Conservation (phyloP, 2,888 invertebrate species). For the Keiferia lycopersicella region DNA sequence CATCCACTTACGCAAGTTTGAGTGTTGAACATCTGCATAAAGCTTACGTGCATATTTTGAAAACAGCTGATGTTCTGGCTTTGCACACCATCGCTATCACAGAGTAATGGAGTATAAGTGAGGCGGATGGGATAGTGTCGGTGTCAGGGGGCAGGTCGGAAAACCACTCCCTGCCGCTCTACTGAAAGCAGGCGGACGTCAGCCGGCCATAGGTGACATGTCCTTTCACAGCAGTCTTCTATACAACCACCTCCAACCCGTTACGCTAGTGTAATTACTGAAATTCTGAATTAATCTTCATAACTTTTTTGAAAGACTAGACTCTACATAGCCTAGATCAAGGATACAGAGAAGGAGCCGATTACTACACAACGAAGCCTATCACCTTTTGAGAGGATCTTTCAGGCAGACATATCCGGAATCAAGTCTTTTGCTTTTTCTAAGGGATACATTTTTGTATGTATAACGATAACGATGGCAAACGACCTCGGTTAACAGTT, state of each 20-base stretch:
- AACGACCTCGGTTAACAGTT: no score
- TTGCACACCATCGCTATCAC: conserved; percentile 42
- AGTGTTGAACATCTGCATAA: conserved; percentile 37
- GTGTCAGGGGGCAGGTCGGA: conserved; percentile 72
- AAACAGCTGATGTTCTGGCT: background rate
- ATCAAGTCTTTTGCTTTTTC: no score
- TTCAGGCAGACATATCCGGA: no score
- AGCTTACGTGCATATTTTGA: background rate
- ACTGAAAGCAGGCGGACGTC: conserved; percentile 71
- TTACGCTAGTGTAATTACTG: conserved; percentile 45
- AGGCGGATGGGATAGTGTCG: conserved; percentile 51
- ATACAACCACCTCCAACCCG: conserved; percentile 43
- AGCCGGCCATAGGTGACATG: conserved; percentile 68
- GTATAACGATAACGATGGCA: no score
- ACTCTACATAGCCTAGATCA: no score
- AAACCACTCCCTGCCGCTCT: conserved; percentile 57
- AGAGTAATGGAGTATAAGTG: conserved; percentile 38
- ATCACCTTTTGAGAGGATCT: no score
- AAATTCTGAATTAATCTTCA: conserved; percentile 30
- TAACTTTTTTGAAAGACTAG: background rate
- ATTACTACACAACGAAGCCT: no score
- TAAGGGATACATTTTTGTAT: no score
- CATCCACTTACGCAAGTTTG: conserved; percentile 51
- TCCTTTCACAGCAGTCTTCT: conserved; percentile 69
- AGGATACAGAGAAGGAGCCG: conserved; percentile 1